Evolutionary conservation across 2,113 vertebrate genomes (phyloP), one percentile per base, ranked within the genome.

Genomic region (Crocuta crocuta): DNA sequence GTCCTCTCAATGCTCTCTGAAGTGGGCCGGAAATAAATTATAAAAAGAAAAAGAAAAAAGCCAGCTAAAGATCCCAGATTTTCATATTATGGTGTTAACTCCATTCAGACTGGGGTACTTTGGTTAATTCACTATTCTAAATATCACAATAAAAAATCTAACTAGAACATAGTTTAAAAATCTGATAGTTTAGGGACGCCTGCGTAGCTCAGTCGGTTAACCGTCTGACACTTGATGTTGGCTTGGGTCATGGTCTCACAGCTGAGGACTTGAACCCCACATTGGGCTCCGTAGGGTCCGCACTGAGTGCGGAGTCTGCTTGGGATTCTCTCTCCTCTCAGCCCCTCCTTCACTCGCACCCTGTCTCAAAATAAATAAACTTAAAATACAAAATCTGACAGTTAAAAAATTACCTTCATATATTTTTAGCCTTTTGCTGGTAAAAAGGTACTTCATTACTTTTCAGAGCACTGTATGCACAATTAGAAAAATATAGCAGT

Each of bases 151-250:
- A 26, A 31, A 74, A 19, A 70, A 63, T 91, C 87, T 86, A 91
- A 83, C 83, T 17, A 94, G 11, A 95, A 93, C 10, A 80, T 1
- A 90, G 58, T 87, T 82, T 71, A 16, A 92, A 97, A 68, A 73
- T 24, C 8, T 94, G 35, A 61, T 63, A 81, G 50, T 35, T 43
- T 43, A 58, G 55, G 55, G 55, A 21, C 7, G 19, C 55, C 55
- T 58, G 55, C 17, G 19, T 58, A 21, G 55, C 55, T 58, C 55
- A 21, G 55, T 58, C 7, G 55, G 55, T 58, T 58, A 21, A 21
- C 17, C 19, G 5, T 19, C 19, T 21, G 19, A 58, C 55, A 21
- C 53, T 55, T 55, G 15, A 55, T 55, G 53, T 21, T 0, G 55
- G 55, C 55, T 58, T 21, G 6, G 55, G 55, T 58, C 19, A 58